Conservation (phyloP, 1,140 invertebrate species). For the Apis florea region DNA sequence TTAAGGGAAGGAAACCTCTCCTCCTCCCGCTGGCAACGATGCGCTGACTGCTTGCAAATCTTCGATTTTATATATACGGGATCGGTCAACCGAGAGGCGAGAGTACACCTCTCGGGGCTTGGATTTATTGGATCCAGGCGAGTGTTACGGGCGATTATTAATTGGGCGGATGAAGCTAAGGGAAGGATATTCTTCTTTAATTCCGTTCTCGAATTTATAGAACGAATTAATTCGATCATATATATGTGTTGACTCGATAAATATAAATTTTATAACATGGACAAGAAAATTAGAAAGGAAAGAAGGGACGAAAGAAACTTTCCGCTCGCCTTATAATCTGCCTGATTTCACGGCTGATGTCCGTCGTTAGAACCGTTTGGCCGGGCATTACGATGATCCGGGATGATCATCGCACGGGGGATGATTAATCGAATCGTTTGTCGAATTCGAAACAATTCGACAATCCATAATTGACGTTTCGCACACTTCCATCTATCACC, state of each 20-base stretch:
- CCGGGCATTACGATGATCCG: not conserved
- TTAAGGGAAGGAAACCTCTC: conserved; percentile 67
- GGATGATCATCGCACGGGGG: not conserved
- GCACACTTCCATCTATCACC: conserved; percentile 15
- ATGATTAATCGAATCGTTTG: conserved; percentile 32
- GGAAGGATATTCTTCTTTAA: too few species aligned
- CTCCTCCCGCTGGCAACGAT: conserved; percentile 39
- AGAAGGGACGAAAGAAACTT: too few species aligned
- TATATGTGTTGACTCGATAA: too few species aligned
- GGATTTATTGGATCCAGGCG: conserved; percentile 24
- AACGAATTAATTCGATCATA: too few species aligned
- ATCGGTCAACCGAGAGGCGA: not conserved
- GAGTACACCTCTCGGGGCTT: too few species aligned
- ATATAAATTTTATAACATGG: too few species aligned
- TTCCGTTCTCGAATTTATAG: too few species aligned
- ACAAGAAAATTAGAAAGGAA: too few species aligned
- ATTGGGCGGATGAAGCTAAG: too few species aligned
- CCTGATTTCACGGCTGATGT: too few species aligned
- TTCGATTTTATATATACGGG: conserved; percentile 37
- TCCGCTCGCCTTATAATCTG: too few species aligned
- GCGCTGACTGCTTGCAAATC: conserved; percentile 50
- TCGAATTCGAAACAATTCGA: conserved; percentile 24
- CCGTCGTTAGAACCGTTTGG: too few species aligned
- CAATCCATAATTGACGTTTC: conserved; percentile 18
- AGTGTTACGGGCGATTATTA: not conserved